Evolutionary conservation across 92 coral and sea anemone genomes (phyloP).

Genomic region (Bergia puertoricense): DNA sequence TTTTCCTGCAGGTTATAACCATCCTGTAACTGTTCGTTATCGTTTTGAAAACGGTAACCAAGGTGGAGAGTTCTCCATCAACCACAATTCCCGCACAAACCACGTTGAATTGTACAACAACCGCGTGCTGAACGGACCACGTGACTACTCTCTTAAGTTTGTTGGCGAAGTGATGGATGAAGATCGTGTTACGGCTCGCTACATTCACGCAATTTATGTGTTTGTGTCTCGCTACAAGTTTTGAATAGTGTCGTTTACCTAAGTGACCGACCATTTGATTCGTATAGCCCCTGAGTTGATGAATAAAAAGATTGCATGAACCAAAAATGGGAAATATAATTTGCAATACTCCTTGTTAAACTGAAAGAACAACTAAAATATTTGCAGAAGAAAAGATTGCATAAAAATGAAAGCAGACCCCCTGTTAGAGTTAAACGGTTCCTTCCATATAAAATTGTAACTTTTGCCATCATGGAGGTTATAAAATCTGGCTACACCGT

Average conservation of each 20-base stretch:
- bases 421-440: no score
- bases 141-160: not conserved
- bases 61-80: slow-evolving; percentile 13
- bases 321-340: no score
- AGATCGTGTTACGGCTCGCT: not conserved
- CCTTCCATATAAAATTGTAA: not conserved
- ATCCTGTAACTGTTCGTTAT: slow-evolving; percentile 9
- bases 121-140: not conserved
- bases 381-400: no score
- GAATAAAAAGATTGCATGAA: no score
- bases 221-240: slow-evolving; percentile 12
- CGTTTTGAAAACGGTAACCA: slow-evolving; percentile 11
- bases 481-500: no score
- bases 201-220: slow-evolving; percentile 14
- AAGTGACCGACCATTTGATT: no score
- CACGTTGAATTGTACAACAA: not conserved
- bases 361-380: no score
- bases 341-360: no score
- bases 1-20: not conserved
- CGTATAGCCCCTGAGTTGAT: no score
- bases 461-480: no score
- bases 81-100: slow-evolving; percentile 1
- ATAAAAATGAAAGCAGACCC: no score
- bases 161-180: slow-evolving; percentile 17
- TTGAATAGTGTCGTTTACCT: not conserved